A percentile compares a stretch with the other conserved stretches of the same genome.
phyloP scores from a whole-genome alignment of 1,140 invertebrate genomes.

The Drosophila tani region DNA sequence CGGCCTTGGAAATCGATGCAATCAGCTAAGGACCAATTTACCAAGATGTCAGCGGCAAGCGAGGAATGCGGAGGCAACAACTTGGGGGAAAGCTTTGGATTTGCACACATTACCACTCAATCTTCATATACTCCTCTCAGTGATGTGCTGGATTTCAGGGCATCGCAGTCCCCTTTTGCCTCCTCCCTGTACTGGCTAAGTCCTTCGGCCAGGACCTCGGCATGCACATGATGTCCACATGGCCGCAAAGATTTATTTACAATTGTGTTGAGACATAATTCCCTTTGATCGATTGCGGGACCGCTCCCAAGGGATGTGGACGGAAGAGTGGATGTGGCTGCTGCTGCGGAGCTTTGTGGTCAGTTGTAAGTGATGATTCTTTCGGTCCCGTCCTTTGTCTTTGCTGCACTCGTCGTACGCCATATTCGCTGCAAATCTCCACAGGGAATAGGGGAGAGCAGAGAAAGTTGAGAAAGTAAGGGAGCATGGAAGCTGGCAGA shows the following conservation, averaged over 20 bases:
- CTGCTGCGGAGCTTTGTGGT: slow-evolving; percentile 52
- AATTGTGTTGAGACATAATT: slow-evolving; percentile 84
- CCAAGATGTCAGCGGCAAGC: slow-evolving; percentile 73
- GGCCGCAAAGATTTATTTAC: slow-evolving; percentile 82
- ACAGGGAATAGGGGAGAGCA: neutral
- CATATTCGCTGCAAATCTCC: slow-evolving; percentile 40
- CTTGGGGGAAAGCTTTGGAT: slow-evolving; percentile 66
- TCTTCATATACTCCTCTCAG: slow-evolving; percentile 61
- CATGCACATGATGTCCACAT: slow-evolving; percentile 78
- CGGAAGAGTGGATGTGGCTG: slow-evolving; percentile 3
- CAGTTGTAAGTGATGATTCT: slow-evolving; percentile 78
- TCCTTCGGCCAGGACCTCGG: slow-evolving; percentile 46
- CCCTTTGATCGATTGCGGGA: slow-evolving; percentile 77
- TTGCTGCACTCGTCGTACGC: slow-evolving; percentile 34
- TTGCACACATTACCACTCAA: slow-evolving; percentile 83
- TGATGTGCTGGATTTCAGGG: slow-evolving; percentile 69
- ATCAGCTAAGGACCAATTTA: slow-evolving; percentile 82
- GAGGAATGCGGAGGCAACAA: slow-evolving; percentile 4
- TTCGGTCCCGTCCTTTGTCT: slow-evolving; percentile 62
- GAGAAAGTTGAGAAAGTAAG: slow-evolving; percentile 4
- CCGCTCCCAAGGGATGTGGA: slow-evolving; percentile 17
- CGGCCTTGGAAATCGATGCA: slow-evolving; percentile 66
- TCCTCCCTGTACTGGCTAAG: slow-evolving; percentile 13
- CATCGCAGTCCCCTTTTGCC: slow-evolving; percentile 2
- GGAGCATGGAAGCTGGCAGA: slow-evolving; percentile 24